A percentile compares a stretch with the other conserved stretches of the same genome.
phyloP scores from a whole-genome alignment of 2,797 vertebrate species.

The Cygnus olor region DNA sequence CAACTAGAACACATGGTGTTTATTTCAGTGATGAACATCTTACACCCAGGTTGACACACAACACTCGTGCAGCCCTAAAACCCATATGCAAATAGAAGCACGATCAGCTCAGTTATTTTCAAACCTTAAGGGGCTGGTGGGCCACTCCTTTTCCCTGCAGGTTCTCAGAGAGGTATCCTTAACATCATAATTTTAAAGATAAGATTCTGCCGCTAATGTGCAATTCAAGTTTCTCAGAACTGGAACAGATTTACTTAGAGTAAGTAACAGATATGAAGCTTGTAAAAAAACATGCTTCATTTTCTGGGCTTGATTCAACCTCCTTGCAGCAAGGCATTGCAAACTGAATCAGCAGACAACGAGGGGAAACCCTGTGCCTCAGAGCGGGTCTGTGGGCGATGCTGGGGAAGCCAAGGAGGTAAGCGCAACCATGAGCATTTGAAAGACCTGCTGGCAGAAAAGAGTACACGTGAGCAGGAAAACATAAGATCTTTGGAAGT shows the following conservation, averaged over 20 bases:
- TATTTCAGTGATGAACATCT: background rate
- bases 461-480: background rate
- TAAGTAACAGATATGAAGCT: background rate
- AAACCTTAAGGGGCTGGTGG: background rate
- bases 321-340: background rate
- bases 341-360: background rate
- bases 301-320: background rate
- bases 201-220: background rate
- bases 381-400: background rate
- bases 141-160: background rate
- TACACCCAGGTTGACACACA: background rate
- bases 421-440: background rate
- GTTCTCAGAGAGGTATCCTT: background rate
- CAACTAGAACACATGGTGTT: rapidly evolving
- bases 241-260: background rate
- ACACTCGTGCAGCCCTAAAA: background rate
- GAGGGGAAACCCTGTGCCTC: background rate
- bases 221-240: background rate
- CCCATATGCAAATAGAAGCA: background rate
- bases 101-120: background rate
- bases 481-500: background rate
- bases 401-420: background rate
- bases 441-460: background rate
- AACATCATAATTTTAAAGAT: background rate
- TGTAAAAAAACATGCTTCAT: background rate